Base-by-base conservation (phyloP, 2,888 invertebrate species). In the Patella ulyssiponensis region DNA sequence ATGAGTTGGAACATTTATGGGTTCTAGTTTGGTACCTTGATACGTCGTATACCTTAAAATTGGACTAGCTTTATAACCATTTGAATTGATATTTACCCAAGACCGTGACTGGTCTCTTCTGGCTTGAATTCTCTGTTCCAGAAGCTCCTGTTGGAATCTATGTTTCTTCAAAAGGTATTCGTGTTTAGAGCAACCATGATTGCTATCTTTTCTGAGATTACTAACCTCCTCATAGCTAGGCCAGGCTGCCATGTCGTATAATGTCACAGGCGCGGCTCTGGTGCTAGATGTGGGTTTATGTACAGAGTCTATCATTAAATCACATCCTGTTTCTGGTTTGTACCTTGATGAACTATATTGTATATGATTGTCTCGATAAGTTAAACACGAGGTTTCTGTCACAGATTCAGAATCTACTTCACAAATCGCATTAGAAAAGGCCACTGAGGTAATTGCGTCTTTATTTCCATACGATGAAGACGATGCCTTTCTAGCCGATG, bases 31-130 rank as follows among this genome's bases (percentile, higher is more conserved):
- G 20, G 20, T 64, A 23, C 23, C 20, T 64, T 64, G 20, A 14
- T 64, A 64, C 20, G 20, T 64, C 20, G 64, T 64, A 64, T 64
- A 64, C 14, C 20, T 20, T 11, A 23, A 64, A 64, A 64, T 64
- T 23, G 64, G 64, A 15, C 64, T 64, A 64, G 64, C 64, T 64
- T 23, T 64, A 20, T 64, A 64, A 23, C 64, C 64, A 64, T 20
- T 23, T 23, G 20, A 23, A 23, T 64, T 64, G 64, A 64, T 64
- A 14, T 64, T 64, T 20, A 64, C 64, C 64, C 64, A 64, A 4
- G 64, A 64, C 23, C 20, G 23, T 14, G 20, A 3, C 3, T 23
- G 2, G 64, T 64, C 64, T 64, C 23, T 20, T 4, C 64, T 20
- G 15, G 64, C 23, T 23, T 23, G 64, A 64, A 20, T 64, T 64